Evolutionary conservation across 2,113 vertebrate species (phyloP), one percentile per base, ranked within the genome.

Genomic region (Phalacrocorax brasilianus): DNA sequence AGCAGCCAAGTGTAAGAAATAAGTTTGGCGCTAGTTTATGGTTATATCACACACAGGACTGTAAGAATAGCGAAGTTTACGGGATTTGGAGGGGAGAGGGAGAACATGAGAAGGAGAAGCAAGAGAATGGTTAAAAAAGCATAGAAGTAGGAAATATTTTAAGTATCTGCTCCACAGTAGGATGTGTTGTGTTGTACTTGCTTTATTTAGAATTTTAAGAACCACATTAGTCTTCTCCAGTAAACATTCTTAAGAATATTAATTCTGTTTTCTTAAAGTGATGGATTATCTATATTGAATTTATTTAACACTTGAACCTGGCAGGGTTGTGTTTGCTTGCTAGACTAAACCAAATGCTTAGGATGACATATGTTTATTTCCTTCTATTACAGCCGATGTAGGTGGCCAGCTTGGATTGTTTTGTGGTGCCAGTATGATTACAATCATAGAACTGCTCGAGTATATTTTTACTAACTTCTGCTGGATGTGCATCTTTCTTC

Each of bases 351-450:
- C 50, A 91, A 63, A 82, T 63, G 53, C 56, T 89, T 77, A 6
- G 7, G 52, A 59, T 95, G 86, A 97, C 80, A 17, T 2, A 9
- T 61, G 47, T 93, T 90, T 96, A 65, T 84, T 96, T 96, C 76
- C 28, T 95, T 97, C 92, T 91, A 45, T 97, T 97, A 72, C 92
- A 98, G 98, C 97, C 17, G 97, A 98, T 86, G 83, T 98, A 63
- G 98, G 98, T 8, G 98, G 98, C 66, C 98, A 98, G 66, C 96
- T 98, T 55, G 98, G 98, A 50, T 86, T 98, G 49, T 98, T 98
- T 94, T 98, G 98, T 96, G 98, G 98, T 76, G 98, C 98, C 94
- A 98, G 98, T 80, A 73, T 98, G 97, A 98, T 98, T 92, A 98
- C 98, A 84, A 73, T 98, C 55, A 97, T 98, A 97, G 98, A 98